Evolutionary conservation across 1,140 invertebrate genomes (phyloP), one percentile per base, ranked within the genome.

Genomic region (Neodiprion virginianus): DNA sequence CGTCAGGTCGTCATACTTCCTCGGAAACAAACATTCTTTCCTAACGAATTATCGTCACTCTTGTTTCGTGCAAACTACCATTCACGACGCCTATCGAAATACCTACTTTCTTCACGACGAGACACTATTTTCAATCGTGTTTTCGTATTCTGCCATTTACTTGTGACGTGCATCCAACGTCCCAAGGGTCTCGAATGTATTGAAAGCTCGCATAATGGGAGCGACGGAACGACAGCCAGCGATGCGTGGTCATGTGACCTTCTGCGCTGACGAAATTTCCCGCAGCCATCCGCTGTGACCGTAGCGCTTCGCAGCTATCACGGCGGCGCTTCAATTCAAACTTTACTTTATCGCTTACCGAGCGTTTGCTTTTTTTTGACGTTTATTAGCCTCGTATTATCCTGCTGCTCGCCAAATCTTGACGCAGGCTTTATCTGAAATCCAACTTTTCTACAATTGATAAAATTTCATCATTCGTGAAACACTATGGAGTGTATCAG

Each of bases 401-500:
- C 28, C 28, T 40, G 28, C 5, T 40, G 0, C 28, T 40, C 28
- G 28, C 2, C 28, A 40, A 40, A 40, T 3, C 28, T 40, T 40
- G 28, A 1, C 28, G 5, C 28, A 40, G 28, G 0, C 28, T 1
- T 40, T 40, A 40, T 40, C 28, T 40, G 28, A 40, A 40, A 40
- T 40, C 1, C 5, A 40, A 40, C 1, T 40, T 40, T 40, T 40
- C 28, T 1, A 40, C 28, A 5, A 40, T 40, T 40, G 28, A 40
- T 40, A 2, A 40, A 40, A 40, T 40, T 40, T 40, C 28, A 40
- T 40, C 2, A 40, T 40, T 40, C 28, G 5, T 40, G 28, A 40
- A 5, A 5, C 2, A 17, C n/a, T 12, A 88, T 88, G 87, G 82
- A 88, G 8, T 85, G 81, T 61, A 21, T 70, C 0, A 85, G 76